Conservation (phyloP, 2,113 vertebrate genomes). For the Ia io region DNA sequence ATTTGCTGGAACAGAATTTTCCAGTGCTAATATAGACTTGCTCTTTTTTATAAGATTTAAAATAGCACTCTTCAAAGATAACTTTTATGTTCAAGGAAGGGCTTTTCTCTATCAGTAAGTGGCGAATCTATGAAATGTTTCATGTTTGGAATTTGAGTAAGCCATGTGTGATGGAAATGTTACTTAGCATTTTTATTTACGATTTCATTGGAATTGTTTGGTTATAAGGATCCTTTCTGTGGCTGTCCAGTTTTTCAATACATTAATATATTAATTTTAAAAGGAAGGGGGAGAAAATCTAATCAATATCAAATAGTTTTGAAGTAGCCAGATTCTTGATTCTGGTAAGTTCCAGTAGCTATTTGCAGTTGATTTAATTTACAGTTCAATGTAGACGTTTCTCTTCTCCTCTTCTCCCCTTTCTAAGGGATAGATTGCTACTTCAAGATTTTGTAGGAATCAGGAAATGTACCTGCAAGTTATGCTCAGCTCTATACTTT, state of each 20-base stretch:
- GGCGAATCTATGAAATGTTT: conserved; percentile 63
- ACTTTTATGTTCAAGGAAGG: conserved; percentile 65
- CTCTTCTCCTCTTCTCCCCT: not conserved
- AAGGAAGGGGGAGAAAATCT: conserved; percentile 23
- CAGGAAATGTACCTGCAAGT: not conserved
- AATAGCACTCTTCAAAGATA: conserved; percentile 68
- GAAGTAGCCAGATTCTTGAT: conserved; percentile 49
- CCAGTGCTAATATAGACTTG: conserved; percentile 63
- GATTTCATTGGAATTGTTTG: conserved; percentile 70
- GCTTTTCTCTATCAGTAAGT: conserved; percentile 65
- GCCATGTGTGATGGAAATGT: conserved; percentile 60
- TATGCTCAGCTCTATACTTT: not conserved
- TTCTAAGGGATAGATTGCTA: not conserved
- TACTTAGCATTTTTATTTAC: conserved; percentile 68
- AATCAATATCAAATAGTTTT: conserved; percentile 2
- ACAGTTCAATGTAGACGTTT: not conserved
- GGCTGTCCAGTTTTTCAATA: conserved; percentile 29
- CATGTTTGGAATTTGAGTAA: conserved; percentile 57
- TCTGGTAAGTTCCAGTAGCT: not conserved
- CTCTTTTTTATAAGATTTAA: conserved; percentile 70
- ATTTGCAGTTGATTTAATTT: not conserved
- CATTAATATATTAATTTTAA: conserved; percentile 38
- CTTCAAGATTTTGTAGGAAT: not conserved
- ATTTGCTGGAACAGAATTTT: conserved; percentile 8
- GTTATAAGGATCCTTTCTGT: conserved; percentile 61